These are phyloP conservation scores for Hyphantria cunea DNA, from an alignment of 1,140 invertebrate species.

Conservation along the genomic window DNA sequence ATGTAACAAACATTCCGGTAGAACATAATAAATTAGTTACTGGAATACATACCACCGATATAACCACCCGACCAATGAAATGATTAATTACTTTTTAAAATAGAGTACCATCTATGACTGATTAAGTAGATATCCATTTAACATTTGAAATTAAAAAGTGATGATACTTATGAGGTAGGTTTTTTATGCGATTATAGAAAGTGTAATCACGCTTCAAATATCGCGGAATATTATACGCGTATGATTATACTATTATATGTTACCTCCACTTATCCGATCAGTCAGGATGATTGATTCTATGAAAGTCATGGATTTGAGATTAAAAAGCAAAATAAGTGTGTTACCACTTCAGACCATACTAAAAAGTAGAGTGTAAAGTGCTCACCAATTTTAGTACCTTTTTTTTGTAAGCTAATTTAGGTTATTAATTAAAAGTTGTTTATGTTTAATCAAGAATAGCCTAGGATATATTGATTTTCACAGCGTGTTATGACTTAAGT, in stretches of 20 bases:
- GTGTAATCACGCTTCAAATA: neutral
- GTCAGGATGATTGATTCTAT: constrained; percentile 1
- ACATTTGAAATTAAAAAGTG: neutral
- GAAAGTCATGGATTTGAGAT: neutral
- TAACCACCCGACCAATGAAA: neutral
- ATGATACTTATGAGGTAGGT: neutral
- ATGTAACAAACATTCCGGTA: too few relatives aligned
- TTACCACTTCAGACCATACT: too few relatives aligned
- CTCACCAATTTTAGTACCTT: too few relatives aligned
- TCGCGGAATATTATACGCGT: neutral
- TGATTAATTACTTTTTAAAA: neutral
- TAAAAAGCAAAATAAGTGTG: neutral
- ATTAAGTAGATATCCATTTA: neutral
- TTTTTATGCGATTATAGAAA: constrained; percentile 3
- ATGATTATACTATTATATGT: constrained; percentile 1
- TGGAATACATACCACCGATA: too few relatives aligned
- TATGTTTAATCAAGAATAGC: too few relatives aligned
- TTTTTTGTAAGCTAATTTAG: too few relatives aligned
- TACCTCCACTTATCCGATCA: neutral
- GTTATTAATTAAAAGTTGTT: too few relatives aligned
- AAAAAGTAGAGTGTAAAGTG: too few relatives aligned
- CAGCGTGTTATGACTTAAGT: too few relatives aligned
- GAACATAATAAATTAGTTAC: too few relatives aligned
- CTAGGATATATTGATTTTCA: too few relatives aligned
- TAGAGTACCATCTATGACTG: neutral